Percentiles rank a stretch among this genome's conserved stretches.
Evolutionary conservation across 2,797 vertebrate species (phyloP).

Genomic region (Hybognathus amarus): DNA sequence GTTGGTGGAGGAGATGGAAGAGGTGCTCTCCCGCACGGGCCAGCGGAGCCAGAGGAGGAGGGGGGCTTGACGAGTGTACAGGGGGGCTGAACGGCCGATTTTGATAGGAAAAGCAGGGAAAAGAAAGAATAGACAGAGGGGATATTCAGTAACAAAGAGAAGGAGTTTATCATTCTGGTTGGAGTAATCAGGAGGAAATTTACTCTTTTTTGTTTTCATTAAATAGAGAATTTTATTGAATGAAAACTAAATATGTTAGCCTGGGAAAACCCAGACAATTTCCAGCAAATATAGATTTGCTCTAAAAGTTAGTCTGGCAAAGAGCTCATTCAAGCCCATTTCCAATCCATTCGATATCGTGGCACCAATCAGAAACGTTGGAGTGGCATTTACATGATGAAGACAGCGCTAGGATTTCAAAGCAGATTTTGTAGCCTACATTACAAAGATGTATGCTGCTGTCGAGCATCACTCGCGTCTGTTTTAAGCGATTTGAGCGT

Average conservation of each 20-base stretch:
- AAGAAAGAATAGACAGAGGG: conserved; percentile 3
- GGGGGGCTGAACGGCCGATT: conserved; percentile 93
- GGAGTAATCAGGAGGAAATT: conserved; percentile 10
- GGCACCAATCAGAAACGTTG: too few species aligned
- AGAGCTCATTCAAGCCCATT: too few species aligned
- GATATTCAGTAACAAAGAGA: conserved; percentile 10
- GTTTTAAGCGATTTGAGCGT: too few species aligned
- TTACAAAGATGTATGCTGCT: too few species aligned
- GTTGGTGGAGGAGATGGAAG: conserved; percentile 97
- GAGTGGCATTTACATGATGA: too few species aligned
- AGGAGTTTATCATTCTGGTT: not conserved
- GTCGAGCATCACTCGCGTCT: too few species aligned
- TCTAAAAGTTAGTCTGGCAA: too few species aligned
- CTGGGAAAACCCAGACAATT: too few species aligned
- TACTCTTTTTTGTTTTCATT: not conserved
- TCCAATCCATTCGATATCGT: too few species aligned
- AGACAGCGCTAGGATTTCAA: too few species aligned
- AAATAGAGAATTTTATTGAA: not conserved
- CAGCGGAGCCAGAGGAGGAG: conserved; percentile 91
- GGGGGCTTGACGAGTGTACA: conserved; percentile 89
- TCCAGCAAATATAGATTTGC: too few species aligned
- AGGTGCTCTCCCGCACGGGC: conserved; percentile 97
- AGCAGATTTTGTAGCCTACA: too few species aligned
- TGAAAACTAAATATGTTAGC: not conserved
- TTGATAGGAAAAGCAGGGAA: conserved; percentile 69